Evolutionary conservation across 2,113 vertebrate genomes (phyloP).

Genomic region (Megaceryle torquata): DNA sequence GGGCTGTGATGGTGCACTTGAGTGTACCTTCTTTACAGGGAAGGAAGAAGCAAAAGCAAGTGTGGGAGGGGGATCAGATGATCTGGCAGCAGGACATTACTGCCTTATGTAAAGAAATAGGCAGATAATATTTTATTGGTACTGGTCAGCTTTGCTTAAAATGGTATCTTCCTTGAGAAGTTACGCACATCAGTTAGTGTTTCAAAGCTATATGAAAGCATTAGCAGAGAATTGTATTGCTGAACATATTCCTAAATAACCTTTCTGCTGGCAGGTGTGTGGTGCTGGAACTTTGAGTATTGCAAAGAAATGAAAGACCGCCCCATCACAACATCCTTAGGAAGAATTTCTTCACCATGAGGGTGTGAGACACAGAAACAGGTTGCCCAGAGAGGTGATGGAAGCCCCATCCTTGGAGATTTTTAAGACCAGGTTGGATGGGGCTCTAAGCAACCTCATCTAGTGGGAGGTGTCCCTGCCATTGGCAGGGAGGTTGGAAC

Average conservation of each 20-base stretch:
- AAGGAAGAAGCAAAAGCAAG: background rate
- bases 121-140: background rate
- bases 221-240: background rate
- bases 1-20: background rate
- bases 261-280: background rate
- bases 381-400: too few species aligned
- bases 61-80: background rate
- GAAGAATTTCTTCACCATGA: too few species aligned
- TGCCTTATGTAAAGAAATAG: background rate
- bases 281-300: background rate
- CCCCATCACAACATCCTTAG: accelerated
- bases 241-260: background rate
- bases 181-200: accelerated
- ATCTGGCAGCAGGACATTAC: background rate
- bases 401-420: too few species aligned
- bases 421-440: too few species aligned
- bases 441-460: too few species aligned
- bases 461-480: too few species aligned
- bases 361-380: too few species aligned
- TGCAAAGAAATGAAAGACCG: background rate
- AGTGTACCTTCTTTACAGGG: background rate
- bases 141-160: background rate
- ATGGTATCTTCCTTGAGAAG: background rate
- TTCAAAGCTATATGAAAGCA: background rate
- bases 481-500: too few species aligned